phyloP scores from a whole-genome alignment of 2,113 vertebrate genomes.

The Carassius gibelio region DNA sequence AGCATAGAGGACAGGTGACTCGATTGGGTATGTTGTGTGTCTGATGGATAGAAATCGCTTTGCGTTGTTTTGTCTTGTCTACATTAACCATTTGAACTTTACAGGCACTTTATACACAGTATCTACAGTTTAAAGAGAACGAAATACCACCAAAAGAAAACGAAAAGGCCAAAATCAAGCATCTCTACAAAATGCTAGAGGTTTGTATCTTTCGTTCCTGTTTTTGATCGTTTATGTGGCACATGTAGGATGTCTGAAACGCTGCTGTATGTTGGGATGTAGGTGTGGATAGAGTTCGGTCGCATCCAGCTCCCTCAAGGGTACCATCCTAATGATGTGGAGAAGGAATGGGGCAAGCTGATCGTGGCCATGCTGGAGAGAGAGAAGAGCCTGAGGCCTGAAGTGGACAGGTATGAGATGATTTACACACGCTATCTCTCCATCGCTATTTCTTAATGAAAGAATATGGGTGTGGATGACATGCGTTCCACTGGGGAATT shows the following conservation, averaged over 20 bases:
- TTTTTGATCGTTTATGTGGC: neutral
- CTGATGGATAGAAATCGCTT: neutral
- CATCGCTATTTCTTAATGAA: constrained; percentile 2
- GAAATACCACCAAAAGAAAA: constrained; percentile 95
- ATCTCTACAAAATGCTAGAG: constrained; percentile 93
- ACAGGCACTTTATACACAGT: constrained; percentile 98
- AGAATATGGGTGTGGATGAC: neutral
- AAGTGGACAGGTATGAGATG: constrained; percentile 87
- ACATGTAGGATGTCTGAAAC: neutral
- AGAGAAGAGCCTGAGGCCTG: constrained; percentile 92
- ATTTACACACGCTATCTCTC: constrained; percentile 15
- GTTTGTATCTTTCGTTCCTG: constrained; percentile 68
- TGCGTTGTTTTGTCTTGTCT: no score
- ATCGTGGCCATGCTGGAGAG: constrained; percentile 96
- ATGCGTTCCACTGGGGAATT: neutral
- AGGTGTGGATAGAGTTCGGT: constrained; percentile 99
- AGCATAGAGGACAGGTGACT: neutral
- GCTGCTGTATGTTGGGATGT: constrained; percentile 43
- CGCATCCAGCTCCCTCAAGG: constrained; percentile 92
- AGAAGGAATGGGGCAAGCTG: constrained; percentile 98
- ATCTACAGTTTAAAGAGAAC: constrained; percentile 96
- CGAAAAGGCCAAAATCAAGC: constrained; percentile 93
- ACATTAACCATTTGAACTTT: constrained; percentile 50
- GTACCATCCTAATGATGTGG: constrained; percentile 97
- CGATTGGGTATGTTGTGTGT: neutral